Base-by-base conservation (phyloP, 2,888 invertebrate species). In the Tinea semifulvella region DNA sequence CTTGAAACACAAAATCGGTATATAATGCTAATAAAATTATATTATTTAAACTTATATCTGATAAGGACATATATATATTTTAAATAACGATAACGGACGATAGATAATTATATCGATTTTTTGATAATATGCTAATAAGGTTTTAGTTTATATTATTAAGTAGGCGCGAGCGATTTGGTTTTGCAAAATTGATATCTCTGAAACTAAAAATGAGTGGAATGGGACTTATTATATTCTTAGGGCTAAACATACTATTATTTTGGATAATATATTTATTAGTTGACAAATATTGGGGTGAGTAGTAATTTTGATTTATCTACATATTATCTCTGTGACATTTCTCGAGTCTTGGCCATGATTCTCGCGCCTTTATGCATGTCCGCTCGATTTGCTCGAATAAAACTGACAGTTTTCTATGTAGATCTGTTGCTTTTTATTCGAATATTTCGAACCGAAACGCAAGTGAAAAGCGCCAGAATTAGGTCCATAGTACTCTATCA, bases 31-130 rank as follows among this genome's bases (percentile, higher is more conserved):
- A 22, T 22, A 22, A 13, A 31, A 31, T 13, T 31, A n/a, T 14
- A 14, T 14, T 31, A 31, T 2, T 13, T 4, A 31, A 31, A 2
- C 6, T 13, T 4, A 31, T 31, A 31, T 31, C 36, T 17, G 18
- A 36, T 36, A 36, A 17, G 3, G 18, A 35, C 16, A 13, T 36
- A 18, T 36, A 18, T 36, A 36, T 18, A 3, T 36, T 17, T 36
- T 36, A 17, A 35, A 11, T 14, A 14, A 22, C 3, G 35, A 14
- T 18, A 16, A 38, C 19, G 18, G n/a, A n/a, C n/a, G n/a, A n/a
- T 7, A 5, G 40, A 22, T 40, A 40, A 40, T 40, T 22, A 14
- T 40, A 40, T 40, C 40, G 40, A 40, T 40, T 40, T 40, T 22
- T 22, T 7, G 40, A 40, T 40, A 40, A 7, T 6, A 16, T 14